A percentile compares a stretch with the other conserved stretches of the same genome.
These are phyloP conservation scores for Heliconius charithonia DNA, from an alignment of 2,888 invertebrate species.

Conservation along the genomic window DNA sequence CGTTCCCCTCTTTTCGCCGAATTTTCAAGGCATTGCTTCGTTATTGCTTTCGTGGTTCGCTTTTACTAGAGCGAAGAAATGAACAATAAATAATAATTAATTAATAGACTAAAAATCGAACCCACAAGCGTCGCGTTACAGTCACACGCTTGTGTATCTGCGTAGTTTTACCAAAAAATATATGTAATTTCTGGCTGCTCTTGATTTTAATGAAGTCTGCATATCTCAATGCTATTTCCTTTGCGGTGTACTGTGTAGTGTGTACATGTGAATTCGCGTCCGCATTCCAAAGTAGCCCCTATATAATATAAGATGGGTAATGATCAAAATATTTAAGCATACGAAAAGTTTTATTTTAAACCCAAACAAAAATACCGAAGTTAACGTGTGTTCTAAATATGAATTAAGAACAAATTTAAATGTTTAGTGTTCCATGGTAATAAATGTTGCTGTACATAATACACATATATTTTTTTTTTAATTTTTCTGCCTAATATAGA, in stretches of 20 bases:
- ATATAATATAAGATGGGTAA: neutral
- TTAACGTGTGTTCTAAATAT: neutral
- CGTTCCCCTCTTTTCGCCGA: no score
- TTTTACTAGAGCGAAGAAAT: no score
- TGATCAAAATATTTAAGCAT: neutral
- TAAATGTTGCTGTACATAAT: neutral
- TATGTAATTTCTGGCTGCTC: neutral
- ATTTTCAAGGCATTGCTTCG: no score
- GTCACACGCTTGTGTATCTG: no score
- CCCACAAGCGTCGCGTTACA: no score
- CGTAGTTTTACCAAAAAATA: no score
- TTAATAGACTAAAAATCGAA: no score
- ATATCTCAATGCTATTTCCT: neutral
- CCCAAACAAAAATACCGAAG: neutral
- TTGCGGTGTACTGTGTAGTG: neutral
- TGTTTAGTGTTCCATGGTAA: neutral
- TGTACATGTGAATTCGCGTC: slow-evolving; percentile 3
- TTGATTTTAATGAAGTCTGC: neutral
- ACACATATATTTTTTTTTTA: neutral
- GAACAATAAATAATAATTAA: no score
- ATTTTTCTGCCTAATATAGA: neutral
- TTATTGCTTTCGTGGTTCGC: no score
- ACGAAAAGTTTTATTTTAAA: neutral
- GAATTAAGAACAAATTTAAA: neutral
- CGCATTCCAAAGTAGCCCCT: neutral